Conservation (phyloP, 2,888 invertebrate genomes). For the Ptychoptera albimana region DNA sequence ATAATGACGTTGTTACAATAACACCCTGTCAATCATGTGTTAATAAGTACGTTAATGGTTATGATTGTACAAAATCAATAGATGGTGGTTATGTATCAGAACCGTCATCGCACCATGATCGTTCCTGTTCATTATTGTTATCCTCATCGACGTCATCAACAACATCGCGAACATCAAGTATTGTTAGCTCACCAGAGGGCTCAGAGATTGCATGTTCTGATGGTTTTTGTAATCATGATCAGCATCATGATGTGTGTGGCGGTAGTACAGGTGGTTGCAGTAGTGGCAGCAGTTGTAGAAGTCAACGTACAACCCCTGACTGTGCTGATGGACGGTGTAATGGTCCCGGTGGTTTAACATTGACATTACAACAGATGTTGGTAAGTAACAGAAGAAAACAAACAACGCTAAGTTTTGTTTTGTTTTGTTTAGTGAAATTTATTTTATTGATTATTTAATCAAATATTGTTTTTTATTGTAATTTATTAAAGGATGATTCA, state of each 20-base stretch:
- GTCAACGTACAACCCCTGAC: slow-evolving; percentile 9
- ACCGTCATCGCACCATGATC: slow-evolving; percentile 44
- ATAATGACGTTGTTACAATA: slow-evolving; percentile 11
- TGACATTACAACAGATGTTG: slow-evolving; percentile 58
- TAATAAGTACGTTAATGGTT: slow-evolving; percentile 24
- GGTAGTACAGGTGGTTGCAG: slow-evolving; percentile 26
- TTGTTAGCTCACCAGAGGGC: slow-evolving; percentile 74
- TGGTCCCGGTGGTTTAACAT: slow-evolving; percentile 14
- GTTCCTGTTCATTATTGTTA: slow-evolving; percentile 32
- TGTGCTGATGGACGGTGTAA: slow-evolving; percentile 5
- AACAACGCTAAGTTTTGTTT: too few species aligned
- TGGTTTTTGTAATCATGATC: slow-evolving; percentile 66
- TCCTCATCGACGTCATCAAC: slow-evolving; percentile 29
- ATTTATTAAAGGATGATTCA: slow-evolving; percentile 49
- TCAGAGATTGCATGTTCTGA: slow-evolving; percentile 83
- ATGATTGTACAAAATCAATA: slow-evolving; percentile 39
- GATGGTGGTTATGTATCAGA: slow-evolving; percentile 85
- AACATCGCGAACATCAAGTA: slow-evolving; percentile 54
- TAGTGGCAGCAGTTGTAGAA: slow-evolving; percentile 10
- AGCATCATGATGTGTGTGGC: slow-evolving; percentile 18
- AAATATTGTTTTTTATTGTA: slow-evolving; percentile 6
- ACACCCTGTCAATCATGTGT: slow-evolving; percentile 35
- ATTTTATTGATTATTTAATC: neutral
- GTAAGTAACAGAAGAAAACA: slow-evolving; percentile 38
- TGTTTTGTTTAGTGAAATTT: neutral